A percentile compares a stretch with the other conserved stretches of the same genome.
phyloP scores from a whole-genome alignment of 2,888 invertebrate genomes.

The Neria commutata region DNA sequence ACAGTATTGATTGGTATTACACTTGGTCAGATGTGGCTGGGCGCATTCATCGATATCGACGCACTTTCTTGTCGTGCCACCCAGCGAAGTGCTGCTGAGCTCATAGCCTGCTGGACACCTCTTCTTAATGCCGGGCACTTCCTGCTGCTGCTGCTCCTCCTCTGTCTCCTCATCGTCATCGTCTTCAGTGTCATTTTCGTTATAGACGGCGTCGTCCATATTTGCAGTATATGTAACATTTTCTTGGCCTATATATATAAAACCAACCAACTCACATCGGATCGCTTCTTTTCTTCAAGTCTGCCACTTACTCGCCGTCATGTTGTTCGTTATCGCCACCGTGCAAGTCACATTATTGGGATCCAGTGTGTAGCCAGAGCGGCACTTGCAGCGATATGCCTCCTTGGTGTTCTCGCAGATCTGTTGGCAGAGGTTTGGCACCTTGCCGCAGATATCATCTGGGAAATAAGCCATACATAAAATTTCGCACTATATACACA shows the following conservation, averaged over 20 bases:
- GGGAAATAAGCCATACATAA: slow-evolving; percentile 42
- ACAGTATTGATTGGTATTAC: slow-evolving; percentile 69
- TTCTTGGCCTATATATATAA: too few species aligned
- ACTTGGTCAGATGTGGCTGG: slow-evolving; percentile 71
- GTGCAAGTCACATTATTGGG: slow-evolving; percentile 65
- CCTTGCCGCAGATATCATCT: slow-evolving; percentile 66
- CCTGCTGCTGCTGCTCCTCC: background rate
- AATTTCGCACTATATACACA: background rate
- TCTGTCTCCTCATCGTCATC: slow-evolving; percentile 11
- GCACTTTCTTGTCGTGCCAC: slow-evolving; percentile 60
- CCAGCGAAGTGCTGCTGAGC: too few species aligned
- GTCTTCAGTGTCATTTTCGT: slow-evolving; percentile 10
- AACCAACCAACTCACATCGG: too few species aligned
- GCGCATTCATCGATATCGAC: slow-evolving; percentile 75
- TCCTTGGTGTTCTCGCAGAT: slow-evolving; percentile 66
- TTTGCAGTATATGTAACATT: too few species aligned
- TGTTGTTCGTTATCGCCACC: slow-evolving; percentile 1
- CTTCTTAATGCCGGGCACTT: too few species aligned
- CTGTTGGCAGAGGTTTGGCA: slow-evolving; percentile 65
- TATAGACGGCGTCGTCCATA: slow-evolving; percentile 11
- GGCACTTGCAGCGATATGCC: slow-evolving; percentile 65
- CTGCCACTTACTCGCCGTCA: too few species aligned
- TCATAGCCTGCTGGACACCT: slow-evolving; percentile 61
- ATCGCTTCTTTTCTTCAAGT: background rate
- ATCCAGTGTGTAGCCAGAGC: slow-evolving; percentile 62